These are phyloP conservation scores for Exocentrus adspersus DNA, from an alignment of 2,888 invertebrate genomes.

Conservation along the genomic window DNA sequence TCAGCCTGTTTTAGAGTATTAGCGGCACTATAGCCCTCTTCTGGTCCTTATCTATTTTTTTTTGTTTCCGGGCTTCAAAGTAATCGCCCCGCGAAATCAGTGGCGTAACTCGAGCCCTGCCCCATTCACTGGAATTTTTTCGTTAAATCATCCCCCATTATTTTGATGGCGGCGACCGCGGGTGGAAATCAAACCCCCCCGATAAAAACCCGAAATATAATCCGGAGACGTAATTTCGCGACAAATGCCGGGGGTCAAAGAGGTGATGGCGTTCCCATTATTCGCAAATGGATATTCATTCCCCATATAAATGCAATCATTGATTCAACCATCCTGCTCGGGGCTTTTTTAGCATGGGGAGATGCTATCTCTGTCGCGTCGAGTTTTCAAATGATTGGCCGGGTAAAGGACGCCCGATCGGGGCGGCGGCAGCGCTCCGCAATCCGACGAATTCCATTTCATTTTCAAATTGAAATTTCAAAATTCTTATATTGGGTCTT, in stretches of 20 bases:
- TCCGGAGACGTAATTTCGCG: slow-evolving; percentile 46
- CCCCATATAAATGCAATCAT: slow-evolving; percentile 52
- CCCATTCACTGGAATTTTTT: not conserved
- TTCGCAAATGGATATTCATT: slow-evolving; percentile 57
- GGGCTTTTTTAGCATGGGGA: slow-evolving; percentile 54
- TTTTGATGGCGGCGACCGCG: slow-evolving; percentile 30
- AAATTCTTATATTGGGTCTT: slow-evolving; percentile 54
- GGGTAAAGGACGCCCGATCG: slow-evolving; percentile 54
- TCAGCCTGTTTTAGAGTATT: no score
- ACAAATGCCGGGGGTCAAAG: slow-evolving; percentile 51
- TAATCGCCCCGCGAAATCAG: no score
- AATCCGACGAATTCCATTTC: slow-evolving; percentile 56
- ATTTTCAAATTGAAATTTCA: slow-evolving; percentile 60
- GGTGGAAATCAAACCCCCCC: slow-evolving; percentile 36
- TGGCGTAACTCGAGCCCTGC: not conserved
- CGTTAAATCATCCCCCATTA: slow-evolving; percentile 16
- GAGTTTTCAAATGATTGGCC: slow-evolving; percentile 56
- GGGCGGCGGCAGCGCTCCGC: slow-evolving; percentile 51
- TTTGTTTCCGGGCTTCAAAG: no score
- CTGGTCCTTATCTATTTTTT: no score
- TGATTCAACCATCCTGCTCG: slow-evolving; percentile 42
- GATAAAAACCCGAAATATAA: slow-evolving; percentile 30
- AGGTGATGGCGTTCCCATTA: slow-evolving; percentile 51
- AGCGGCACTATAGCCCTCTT: no score
- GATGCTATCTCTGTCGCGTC: slow-evolving; percentile 53